These are phyloP conservation scores for Catalaphyllia jardinei DNA, from an alignment of 64 coral and sea anemone genomes.

Conservation along the genomic window DNA sequence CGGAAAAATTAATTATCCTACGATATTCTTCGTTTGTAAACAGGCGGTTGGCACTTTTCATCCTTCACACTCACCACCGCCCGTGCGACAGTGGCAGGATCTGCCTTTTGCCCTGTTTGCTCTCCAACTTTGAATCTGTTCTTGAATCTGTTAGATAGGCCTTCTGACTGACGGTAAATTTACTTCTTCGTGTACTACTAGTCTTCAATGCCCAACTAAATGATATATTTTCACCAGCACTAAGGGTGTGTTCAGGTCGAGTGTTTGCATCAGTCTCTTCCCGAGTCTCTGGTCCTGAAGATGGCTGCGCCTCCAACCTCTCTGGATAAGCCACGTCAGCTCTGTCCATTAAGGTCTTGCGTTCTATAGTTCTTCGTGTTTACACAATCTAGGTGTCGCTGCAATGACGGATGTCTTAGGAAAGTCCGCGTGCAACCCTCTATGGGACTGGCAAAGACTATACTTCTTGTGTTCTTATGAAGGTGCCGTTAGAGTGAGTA, in stretches of 20 bases:
- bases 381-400: not conserved
- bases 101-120: too few species aligned
- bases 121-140: too few species aligned
- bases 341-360: constrained; percentile 1
- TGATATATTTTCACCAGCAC: not conserved
- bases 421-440: constrained; percentile 16
- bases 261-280: not conserved
- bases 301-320: not conserved
- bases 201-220: not conserved
- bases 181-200: not conserved
- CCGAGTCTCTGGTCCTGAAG: not conserved
- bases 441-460: not conserved
- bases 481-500: too few species aligned
- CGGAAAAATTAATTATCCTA: too few species aligned
- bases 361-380: constrained; percentile 11
- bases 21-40: too few species aligned
- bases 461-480: not conserved
- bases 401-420: not conserved
- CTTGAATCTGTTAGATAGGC: not conserved
- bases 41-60: too few species aligned
- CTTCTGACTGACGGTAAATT: not conserved
- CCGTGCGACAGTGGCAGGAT: too few species aligned
- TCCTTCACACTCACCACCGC: too few species aligned
- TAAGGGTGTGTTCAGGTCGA: not conserved
- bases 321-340: not conserved